Conservation (phyloP, 2,888 invertebrate genomes). For the Cheilosia vulpina region DNA sequence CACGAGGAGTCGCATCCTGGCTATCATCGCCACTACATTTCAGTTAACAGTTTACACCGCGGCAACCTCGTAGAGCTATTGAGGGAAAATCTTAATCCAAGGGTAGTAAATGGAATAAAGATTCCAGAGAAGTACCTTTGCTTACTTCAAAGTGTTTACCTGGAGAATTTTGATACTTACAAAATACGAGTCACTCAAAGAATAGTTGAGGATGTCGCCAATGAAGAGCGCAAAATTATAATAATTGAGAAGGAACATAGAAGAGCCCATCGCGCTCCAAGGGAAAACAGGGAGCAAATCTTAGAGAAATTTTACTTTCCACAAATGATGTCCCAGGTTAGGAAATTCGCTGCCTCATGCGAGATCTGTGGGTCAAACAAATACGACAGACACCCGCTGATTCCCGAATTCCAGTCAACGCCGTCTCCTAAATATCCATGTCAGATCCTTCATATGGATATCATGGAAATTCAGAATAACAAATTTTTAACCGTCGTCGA, state of each 20-base stretch:
- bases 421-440: constrained; percentile 18
- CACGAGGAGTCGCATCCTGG: not conserved
- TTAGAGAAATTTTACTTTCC: constrained; percentile 36
- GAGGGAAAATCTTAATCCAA: constrained; percentile 27
- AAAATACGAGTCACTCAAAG: constrained; percentile 39
- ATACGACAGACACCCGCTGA: constrained; percentile 39
- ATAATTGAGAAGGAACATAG: too few relatives aligned
- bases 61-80: not conserved
- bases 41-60: not conserved
- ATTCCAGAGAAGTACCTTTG: constrained; percentile 1
- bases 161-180: constrained; percentile 23
- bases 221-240: too few relatives aligned
- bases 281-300: constrained; percentile 16
- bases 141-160: constrained; percentile 3
- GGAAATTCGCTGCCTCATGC: constrained; percentile 18
- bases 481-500: too few relatives aligned
- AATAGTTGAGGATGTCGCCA: too few relatives aligned
- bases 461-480: too few relatives aligned
- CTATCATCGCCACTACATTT: not conserved
- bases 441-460: not conserved
- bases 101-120: constrained; percentile 24
- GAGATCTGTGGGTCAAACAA: constrained; percentile 30
- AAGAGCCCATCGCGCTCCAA: too few relatives aligned
- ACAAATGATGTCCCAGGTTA: constrained; percentile 34
- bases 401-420: constrained; percentile 39